Evolutionary conservation across 2,113 vertebrate genomes (phyloP).

Genomic region (Poeciliopsis retropinna): DNA sequence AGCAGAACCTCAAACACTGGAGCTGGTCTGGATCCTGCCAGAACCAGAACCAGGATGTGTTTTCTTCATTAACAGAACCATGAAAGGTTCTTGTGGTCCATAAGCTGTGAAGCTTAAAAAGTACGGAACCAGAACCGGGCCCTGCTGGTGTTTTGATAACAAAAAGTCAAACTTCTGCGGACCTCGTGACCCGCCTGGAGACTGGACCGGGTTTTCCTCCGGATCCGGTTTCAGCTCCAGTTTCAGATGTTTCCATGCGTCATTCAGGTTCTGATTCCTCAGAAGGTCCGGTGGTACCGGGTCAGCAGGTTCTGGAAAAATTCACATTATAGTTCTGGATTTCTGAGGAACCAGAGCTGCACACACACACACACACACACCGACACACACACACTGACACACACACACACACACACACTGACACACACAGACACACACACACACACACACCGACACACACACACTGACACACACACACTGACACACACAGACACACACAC

Average conservation of each 20-base stretch:
- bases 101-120: too few species aligned
- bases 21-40: background rate
- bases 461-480: too few species aligned
- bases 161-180: background rate
- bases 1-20: too few species aligned
- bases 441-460: background rate
- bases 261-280: background rate
- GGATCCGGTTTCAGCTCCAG: background rate
- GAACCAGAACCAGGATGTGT: background rate
- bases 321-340: too few species aligned
- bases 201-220: background rate
- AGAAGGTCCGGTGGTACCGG: background rate
- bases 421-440: too few species aligned
- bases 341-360: background rate
- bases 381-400: too few species aligned
- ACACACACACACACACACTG: too few species aligned
- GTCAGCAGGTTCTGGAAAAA: background rate
- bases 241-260: background rate
- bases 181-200: background rate
- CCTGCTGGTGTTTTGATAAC: background rate
- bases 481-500: too few species aligned
- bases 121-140: too few species aligned
- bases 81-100: too few species aligned
- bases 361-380: too few species aligned
- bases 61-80: too few species aligned